Evolutionary conservation across 35 echinoderm and acorn worm species (phyloP).

Genomic region (Diadema setosum): DNA sequence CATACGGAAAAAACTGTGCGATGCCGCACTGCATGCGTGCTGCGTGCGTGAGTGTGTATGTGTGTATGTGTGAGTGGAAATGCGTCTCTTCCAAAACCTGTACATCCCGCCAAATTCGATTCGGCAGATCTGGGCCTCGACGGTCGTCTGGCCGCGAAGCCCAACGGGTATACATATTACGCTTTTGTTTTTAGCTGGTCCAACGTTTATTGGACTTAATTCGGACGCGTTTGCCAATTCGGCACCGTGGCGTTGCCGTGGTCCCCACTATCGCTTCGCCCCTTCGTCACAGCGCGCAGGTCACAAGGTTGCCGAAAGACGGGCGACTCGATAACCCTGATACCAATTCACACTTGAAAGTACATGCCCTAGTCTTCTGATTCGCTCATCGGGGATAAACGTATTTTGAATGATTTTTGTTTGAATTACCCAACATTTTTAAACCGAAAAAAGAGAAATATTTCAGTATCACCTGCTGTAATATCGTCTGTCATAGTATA

Average conservation of each 20-base stretch:
- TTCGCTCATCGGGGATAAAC: too few species aligned
- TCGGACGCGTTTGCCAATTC: conserved; percentile 5
- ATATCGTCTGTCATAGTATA: too few species aligned
- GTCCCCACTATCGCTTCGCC: neutral
- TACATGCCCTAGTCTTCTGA: too few species aligned
- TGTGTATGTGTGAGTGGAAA: too few species aligned
- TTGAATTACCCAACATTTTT: too few species aligned
- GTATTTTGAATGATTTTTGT: too few species aligned
- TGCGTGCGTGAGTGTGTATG: too few species aligned
- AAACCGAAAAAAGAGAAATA: too few species aligned
- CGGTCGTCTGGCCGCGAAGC: neutral
- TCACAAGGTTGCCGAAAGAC: neutral
- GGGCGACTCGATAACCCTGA: neutral
- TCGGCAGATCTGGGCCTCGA: neutral
- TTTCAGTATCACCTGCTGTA: too few species aligned
- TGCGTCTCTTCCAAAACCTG: neutral
- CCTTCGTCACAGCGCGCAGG: neutral
- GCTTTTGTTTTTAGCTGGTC: neutral
- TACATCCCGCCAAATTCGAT: neutral
- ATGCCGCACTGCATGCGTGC: too few species aligned
- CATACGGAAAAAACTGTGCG: too few species aligned
- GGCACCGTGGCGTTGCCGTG: neutral
- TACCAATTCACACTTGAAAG: too few species aligned
- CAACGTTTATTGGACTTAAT: conserved; percentile 8
- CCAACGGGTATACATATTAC: conserved; percentile 10